A percentile compares a stretch with the other conserved stretches of the same genome.
Conservation (phyloP, 2,113 vertebrate genomes). For the Ictalurus furcatus region DNA sequence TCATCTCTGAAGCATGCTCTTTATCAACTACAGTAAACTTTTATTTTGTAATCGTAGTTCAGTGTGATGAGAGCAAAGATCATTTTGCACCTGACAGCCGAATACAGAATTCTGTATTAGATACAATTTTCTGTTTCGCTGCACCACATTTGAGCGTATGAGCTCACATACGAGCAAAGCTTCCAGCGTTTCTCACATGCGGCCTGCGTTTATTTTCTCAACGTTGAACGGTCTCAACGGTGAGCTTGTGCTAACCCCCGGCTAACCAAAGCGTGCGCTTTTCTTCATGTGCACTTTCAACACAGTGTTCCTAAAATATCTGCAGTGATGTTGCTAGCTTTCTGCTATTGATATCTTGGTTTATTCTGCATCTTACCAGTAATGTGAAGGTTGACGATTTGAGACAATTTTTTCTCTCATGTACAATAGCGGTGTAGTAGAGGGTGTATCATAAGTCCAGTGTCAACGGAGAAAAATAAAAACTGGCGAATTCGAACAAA, state of each 20-base stretch:
- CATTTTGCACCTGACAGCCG: no score
- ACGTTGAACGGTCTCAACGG: no score
- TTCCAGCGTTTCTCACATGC: background rate
- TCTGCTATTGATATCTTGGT: background rate
- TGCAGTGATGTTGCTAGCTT: background rate
- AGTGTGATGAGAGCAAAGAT: background rate
- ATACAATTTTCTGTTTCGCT: no score
- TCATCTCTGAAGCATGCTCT: background rate
- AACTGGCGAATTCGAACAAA: no score
- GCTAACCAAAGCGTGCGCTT: background rate
- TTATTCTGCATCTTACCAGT: background rate
- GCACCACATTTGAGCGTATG: no score
- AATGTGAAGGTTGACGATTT: conserved; percentile 31
- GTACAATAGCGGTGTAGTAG: no score
- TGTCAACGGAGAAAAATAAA: no score
- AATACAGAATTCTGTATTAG: no score
- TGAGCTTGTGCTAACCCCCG: background rate
- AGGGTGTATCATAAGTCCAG: no score
- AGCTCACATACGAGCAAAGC: background rate
- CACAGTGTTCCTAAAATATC: background rate
- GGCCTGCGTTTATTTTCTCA: background rate
- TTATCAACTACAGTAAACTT: background rate
- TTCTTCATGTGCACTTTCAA: background rate
- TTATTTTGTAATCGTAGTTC: background rate
- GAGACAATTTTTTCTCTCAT: no score